Conservation (phyloP, 2,113 vertebrate species). For the Halcyon senegalensis region DNA sequence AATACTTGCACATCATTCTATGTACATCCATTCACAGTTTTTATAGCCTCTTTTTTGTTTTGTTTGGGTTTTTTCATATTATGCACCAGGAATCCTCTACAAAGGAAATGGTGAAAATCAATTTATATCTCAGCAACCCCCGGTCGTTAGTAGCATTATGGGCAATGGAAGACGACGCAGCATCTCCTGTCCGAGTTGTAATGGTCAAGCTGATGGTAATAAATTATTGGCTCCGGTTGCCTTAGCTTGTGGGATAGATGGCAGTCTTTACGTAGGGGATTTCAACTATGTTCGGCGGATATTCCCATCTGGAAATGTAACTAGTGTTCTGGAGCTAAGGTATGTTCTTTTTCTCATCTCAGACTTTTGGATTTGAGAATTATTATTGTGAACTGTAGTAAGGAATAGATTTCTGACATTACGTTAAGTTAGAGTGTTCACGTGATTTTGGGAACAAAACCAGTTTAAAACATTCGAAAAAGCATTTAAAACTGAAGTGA, state of each 20-base stretch:
- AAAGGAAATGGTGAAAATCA: constrained; percentile 98
- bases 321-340: constrained; percentile 96
- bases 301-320: constrained; percentile 95
- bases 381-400: not conserved
- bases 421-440: not conserved
- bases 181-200: constrained; percentile 98
- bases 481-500: not conserved
- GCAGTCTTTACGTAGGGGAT: constrained; percentile 95
- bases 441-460: not conserved
- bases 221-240: constrained; percentile 95
- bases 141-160: constrained; percentile 95
- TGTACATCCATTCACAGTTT: not conserved
- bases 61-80: not conserved
- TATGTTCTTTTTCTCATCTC: constrained; percentile 55
- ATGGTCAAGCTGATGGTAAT: constrained; percentile 96
- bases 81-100: constrained; percentile 89
- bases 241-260: constrained; percentile 92
- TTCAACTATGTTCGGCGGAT: constrained; percentile 98
- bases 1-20: not conserved
- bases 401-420: not conserved
- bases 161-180: constrained; percentile 94
- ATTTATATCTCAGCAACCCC: constrained; percentile 95
- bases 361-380: not conserved
- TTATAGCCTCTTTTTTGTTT: not conserved
- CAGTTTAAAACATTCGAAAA: not conserved